Base-by-base conservation (phyloP, 2,888 invertebrate genomes). In the Cremastinae sp. region DNA sequence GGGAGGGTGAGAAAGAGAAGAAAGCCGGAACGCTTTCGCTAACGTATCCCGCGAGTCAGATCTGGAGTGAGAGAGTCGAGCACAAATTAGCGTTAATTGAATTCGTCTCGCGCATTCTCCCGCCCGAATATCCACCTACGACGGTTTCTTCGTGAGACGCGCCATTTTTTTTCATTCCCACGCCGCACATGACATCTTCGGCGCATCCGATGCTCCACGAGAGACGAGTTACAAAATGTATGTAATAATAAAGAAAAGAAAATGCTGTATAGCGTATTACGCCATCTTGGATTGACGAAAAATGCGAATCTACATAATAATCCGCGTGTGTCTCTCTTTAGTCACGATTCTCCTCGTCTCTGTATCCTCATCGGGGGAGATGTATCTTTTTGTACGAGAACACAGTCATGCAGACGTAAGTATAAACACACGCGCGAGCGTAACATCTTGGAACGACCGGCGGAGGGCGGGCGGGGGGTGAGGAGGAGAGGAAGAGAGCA, bases 61-160 rank as follows among this genome's bases (percentile, higher is more conserved):
- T n/a, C n/a, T n/a, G n/a, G n/a, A n/a, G n/a, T n/a, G n/a, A n/a
- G n/a, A n/a, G n/a, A n/a, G n/a, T n/a, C 88, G 88, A 88, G 85
- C 82, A 82, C 83, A 86, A 89, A 89, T 89, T 89, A 88, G 80
- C 85, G 85, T 89, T 88, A 89, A 89, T 89, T 89, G 86, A 78
- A 82, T 80, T 81, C 83, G 81, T 79, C 75, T 68, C 68, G 75
- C 75, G 75, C 76, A 53, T 75, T 76, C 75, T 55, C 16, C 16
- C 35, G 10, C 53, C 51, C n/a, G 12, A 14, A 2, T 45, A 8
- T 37, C n/a, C 22, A 53, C 39, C n/a, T 51, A 37, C 47, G 12
- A 20, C n/a, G 18, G 28, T 41, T 35, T 14, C 8, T 41, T 22
- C 22, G 59, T 35, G 55, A 35, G 35, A 35, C 43, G 14, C 45